A percentile compares a stretch with the other conserved stretches of the same genome.
phyloP scores from a whole-genome alignment of 2,113 vertebrate species.

The Egretta garzetta region DNA sequence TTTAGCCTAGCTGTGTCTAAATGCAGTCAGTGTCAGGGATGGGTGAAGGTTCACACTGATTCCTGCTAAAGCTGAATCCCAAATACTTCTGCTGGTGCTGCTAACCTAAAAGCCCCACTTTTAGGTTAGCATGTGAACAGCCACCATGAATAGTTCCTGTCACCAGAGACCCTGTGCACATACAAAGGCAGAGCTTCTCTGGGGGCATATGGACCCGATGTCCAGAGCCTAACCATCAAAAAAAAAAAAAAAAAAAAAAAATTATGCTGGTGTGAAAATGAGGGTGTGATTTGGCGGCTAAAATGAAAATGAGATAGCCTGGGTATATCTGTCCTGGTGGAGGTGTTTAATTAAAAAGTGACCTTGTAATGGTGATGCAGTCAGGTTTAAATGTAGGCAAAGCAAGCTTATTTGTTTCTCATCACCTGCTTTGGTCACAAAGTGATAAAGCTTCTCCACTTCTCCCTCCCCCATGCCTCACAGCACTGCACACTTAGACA shows the following conservation, averaged over 20 bases:
- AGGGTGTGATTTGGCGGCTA: not conserved
- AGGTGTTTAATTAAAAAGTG: not conserved
- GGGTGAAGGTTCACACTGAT: not conserved
- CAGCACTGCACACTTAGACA: not conserved
- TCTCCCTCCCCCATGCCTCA: not conserved
- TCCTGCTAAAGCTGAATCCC: not conserved
- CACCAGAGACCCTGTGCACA: not conserved
- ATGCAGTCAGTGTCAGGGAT: not conserved
- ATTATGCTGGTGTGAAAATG: not conserved
- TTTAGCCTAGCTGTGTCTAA: not conserved
- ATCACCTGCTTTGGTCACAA: not conserved
- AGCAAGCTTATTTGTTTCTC: not conserved
- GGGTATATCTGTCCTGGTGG: not conserved
- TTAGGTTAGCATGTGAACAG: not conserved
- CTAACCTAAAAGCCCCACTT: not conserved
- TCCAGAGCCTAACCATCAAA: not conserved
- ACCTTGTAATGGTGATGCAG: not conserved
- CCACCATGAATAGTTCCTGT: not conserved
- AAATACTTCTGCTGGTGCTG: not conserved
- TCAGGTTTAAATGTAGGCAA: not conserved
- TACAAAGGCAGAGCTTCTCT: not conserved
- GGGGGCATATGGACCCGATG: fast-evolving
- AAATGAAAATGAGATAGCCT: not conserved
- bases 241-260: not conserved
- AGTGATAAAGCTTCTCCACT: not conserved